Base-by-base conservation (phyloP, 1,140 invertebrate species). In the Cepaea nemoralis region DNA sequence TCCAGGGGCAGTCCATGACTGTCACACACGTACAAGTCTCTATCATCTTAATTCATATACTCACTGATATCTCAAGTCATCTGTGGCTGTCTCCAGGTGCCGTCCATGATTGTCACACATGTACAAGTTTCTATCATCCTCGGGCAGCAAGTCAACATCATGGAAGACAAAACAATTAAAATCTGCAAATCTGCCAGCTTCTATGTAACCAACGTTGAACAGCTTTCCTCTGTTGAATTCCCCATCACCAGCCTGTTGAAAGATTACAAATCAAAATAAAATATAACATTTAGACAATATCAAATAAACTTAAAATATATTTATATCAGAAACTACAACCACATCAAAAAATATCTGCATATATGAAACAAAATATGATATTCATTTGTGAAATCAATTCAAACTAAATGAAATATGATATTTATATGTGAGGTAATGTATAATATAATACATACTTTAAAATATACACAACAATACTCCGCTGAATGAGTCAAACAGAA, bases 111-210 rank as follows among this genome's bases (percentile, higher is more conserved):
- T 74, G 84, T 91, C 88, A 84, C 91, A 91, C 74, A 89, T 80
- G 81, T 91, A 91, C 0, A 90, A 76, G 80, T 91, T 91, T 42
- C 86, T 85, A 77, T 91, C 86, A 82, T 89, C 86, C 70, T 90
- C 89, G 3, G 90, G 90, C 31, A 91, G 70, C 24, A 91, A 73
- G 82, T 91, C 91, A 22, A 87, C 90, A 84, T 91, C 90, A 83
- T 91, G 90, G 83, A 91, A 90, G 22, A 91, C 85, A 75, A 91
- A 87, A 83, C 90, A 91, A 59, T 91, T 86, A 85, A 87, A 90
- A 0, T 85, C 80, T 24, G 84, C 83, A 45, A 81, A 73, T 76
- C 89, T 88, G 39, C 89, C 59, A 22, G 89, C 88, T 70, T 91
- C 90, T 12, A 83, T 70, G 70, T 87, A 91, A 48, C 90, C 90